Base-by-base conservation (phyloP, 2,888 invertebrate genomes). In the Cryptus armator region DNA sequence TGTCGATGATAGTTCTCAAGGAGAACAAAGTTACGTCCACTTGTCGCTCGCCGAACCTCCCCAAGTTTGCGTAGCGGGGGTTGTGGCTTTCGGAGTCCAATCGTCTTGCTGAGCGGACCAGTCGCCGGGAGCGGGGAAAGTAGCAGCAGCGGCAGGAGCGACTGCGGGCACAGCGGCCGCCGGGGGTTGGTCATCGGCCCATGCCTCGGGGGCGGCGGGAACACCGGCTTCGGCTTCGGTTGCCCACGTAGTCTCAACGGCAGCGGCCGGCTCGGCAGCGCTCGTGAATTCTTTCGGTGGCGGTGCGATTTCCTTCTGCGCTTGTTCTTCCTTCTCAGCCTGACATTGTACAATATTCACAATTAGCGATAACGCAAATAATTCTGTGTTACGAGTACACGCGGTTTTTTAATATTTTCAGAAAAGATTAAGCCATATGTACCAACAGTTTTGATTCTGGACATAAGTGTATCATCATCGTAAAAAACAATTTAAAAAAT, bases 241-340 rank as follows among this genome's bases (percentile, higher is more conserved):
- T 0, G 96, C 96, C 96, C 96, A 96, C 86, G 95, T 95, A 81
- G 95, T 94, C 56, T 96, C 96, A 76, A 92, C 53, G 83, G 93
- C 87, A 0, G 79, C 48, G 86, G 92, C 77, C 29, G 90, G 81
- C 1, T 92, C 91, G 29, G 92, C 94, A 43, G 94, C 93, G 6
- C 92, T 89, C n/a, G 91, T 92, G 44, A 94, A 94, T 79, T 95
- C 95, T 86, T 95, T 95, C 53, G 94, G 93, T 12, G 94, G 93
- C 14, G 95, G 94, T 24, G 96, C 95, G 89, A 96, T 95, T 94
- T 98, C 98, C 94, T 98, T 98, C 71, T 97, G 97, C 64, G 97
- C 97, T 91, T 98, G 98, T 93, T 99, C 99, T 91, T 99, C 99
- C 95, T 99, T 99, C 93, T 99, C 99, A 89, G 97, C 98, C 95